phyloP scores from a whole-genome alignment of 2,797 vertebrate genomes.

The Tympanoctomys barrerae region DNA sequence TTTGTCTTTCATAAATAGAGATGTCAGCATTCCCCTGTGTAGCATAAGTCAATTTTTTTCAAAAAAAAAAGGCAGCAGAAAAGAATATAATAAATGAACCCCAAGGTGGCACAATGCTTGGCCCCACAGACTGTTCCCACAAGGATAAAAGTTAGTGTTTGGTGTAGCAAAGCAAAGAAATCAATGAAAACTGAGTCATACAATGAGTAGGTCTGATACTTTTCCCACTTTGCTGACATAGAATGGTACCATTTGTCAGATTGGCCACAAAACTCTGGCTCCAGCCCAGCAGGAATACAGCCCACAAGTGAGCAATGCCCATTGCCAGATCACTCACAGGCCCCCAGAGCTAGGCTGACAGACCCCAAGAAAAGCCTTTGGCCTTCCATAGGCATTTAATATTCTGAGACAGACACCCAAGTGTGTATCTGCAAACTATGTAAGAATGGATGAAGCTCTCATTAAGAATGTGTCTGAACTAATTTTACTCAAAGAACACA shows the following conservation, averaged over 20 bases:
- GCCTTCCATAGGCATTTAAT: neutral
- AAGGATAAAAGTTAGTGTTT: neutral
- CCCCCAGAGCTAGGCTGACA: neutral
- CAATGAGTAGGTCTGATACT: too few relatives aligned
- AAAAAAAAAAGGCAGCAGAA: neutral
- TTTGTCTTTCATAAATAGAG: neutral
- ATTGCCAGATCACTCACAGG: rapidly evolving
- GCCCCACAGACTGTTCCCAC: neutral
- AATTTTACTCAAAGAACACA: conserved; percentile 33
- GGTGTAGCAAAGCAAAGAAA: neutral
- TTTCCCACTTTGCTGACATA: neutral
- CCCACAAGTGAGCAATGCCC: rapidly evolving
- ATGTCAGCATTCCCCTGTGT: neutral
- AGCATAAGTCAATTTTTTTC: neutral
- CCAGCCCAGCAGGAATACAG: neutral
- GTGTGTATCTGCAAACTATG: conserved; percentile 9
- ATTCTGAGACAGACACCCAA: neutral
- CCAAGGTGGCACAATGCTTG: neutral
- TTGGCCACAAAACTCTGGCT: neutral
- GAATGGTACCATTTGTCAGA: neutral
- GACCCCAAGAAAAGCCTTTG: neutral
- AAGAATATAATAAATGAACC: neutral
- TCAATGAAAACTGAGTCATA: neutral
- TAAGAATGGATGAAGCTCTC: conserved; percentile 32
- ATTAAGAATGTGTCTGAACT: conserved; percentile 60